A percentile compares a stretch with the other conserved stretches of the same genome.
Conservation (phyloP, 1,140 invertebrate genomes). For the Pogonognathellus flavescens region DNA sequence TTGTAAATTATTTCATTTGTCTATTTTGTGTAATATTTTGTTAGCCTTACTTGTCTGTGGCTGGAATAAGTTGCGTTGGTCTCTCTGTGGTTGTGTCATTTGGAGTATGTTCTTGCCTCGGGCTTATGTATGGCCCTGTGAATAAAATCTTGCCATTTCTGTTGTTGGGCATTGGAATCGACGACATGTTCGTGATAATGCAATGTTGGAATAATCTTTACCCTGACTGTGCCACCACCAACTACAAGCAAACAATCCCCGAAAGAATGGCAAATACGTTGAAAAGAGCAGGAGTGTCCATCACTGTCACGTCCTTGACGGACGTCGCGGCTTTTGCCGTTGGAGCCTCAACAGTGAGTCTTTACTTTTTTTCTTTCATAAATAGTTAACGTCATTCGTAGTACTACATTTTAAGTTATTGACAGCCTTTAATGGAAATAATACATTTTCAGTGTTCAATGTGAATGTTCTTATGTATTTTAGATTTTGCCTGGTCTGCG, state of each 20-base stretch:
- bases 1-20: too few relatives aligned
- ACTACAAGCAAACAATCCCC: constrained; percentile 70
- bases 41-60: constrained; percentile 75
- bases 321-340: constrained; percentile 81
- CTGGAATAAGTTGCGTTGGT: constrained; percentile 80
- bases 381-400: background rate
- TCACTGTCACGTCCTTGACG: constrained; percentile 86
- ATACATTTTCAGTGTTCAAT: too few relatives aligned
- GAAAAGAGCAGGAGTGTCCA: constrained; percentile 84
- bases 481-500: constrained; percentile 81
- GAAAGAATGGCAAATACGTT: constrained; percentile 79
- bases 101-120: constrained; percentile 80
- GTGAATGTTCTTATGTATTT: background rate
- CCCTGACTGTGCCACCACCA: constrained; percentile 16
- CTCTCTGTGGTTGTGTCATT: constrained; percentile 81
- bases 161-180: constrained; percentile 83
- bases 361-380: background rate
- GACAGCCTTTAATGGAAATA: too few relatives aligned
- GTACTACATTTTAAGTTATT: too few relatives aligned
- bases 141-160: constrained; percentile 86
- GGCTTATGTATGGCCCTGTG: constrained; percentile 84
- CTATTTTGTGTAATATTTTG: constrained; percentile 59
- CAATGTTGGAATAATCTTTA: constrained; percentile 70
- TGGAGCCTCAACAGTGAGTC: constrained; percentile 55
- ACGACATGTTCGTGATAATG: constrained; percentile 81